phyloP scores from a whole-genome alignment of 2,797 vertebrate species.

The Bradypus variegatus region DNA sequence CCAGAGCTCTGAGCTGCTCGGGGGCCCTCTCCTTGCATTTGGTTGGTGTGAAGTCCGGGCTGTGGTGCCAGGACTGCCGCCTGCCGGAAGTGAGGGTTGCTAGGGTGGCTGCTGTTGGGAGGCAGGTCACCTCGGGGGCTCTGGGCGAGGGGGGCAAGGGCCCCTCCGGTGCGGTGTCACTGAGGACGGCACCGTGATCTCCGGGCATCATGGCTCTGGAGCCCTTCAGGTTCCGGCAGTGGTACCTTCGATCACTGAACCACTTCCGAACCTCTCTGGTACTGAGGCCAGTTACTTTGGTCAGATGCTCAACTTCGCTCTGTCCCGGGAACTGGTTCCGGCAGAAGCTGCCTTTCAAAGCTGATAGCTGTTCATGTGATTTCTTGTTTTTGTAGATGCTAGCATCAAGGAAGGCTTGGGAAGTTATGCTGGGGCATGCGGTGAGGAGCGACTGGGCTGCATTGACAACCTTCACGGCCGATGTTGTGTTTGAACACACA shows the following conservation, averaged over 20 bases:
- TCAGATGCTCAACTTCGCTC: conserved; percentile 91
- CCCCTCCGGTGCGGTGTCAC: conserved; percentile 76
- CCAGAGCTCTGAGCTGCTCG: conserved; percentile 90
- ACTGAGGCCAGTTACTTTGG: conserved; percentile 87
- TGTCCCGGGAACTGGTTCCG: conserved; percentile 90
- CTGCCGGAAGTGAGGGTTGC: conserved; percentile 77
- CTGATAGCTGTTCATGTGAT: conserved; percentile 89
- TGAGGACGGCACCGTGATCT: conserved; percentile 58
- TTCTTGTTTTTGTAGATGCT: conserved; percentile 92
- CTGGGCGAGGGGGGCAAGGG: conserved; percentile 71
- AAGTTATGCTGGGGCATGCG: conserved; percentile 75
- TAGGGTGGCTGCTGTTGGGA: accelerated
- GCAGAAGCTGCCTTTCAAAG: conserved; percentile 93
- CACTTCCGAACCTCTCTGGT: conserved; percentile 96
- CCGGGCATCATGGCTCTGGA: conserved; percentile 67
- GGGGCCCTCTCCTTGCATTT: conserved; percentile 96
- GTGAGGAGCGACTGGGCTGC: conserved; percentile 76
- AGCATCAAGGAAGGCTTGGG: conserved; percentile 81
- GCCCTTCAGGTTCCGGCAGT: conserved; percentile 83
- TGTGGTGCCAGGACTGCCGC: conserved; percentile 83
- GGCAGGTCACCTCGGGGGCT: conserved; percentile 71
- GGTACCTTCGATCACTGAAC: conserved; percentile 97
- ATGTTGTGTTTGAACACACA: conserved; percentile 76
- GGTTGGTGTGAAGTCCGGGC: conserved; percentile 90
- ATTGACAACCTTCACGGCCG: conserved; percentile 74